A percentile compares a stretch with the other conserved stretches of the same genome.
These are phyloP conservation scores for Cavia aperea DNA, from an alignment of 2,113 vertebrate species.

Conservation along the genomic window DNA sequence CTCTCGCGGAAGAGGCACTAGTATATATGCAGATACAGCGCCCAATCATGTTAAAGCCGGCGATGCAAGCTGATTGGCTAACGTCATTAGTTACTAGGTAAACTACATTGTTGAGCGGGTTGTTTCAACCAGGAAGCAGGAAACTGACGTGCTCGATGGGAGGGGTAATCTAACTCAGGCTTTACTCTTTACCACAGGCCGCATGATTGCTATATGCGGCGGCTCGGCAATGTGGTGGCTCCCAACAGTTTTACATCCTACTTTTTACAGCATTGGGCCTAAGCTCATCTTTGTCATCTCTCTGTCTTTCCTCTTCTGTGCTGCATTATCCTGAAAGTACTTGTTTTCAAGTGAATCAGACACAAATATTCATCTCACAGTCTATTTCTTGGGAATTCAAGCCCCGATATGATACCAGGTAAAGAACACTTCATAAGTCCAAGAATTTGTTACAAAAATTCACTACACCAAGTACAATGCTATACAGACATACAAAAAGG, in stretches of 20 bases:
- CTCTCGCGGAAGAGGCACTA: no score
- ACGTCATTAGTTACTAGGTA: no score
- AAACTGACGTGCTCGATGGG: no score
- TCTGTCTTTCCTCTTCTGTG: not conserved
- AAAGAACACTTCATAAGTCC: not conserved
- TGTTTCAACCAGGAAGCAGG: no score
- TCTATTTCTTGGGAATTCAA: not conserved
- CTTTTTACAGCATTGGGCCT: not conserved
- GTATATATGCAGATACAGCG: no score
- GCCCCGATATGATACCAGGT: not conserved
- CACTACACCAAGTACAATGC: not conserved
- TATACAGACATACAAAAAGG: not conserved
- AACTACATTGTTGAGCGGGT: no score
- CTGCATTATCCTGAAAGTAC: not conserved
- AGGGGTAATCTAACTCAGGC: no score
- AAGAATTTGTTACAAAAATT: not conserved
- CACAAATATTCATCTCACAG: not conserved
- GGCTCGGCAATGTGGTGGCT: no score
- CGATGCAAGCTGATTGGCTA: no score
- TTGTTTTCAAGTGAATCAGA: slow-evolving; percentile 11
- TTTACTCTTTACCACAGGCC: no score
- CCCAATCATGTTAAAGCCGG: no score
- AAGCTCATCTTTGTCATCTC: not conserved
- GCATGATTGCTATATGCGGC: no score
- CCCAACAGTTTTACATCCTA: not conserved